Percentiles rank a stretch among this genome's conserved stretches.
These are phyloP conservation scores for Gonocerus acuteangulatus DNA, from an alignment of 2,888 invertebrate species.

Conservation along the genomic window DNA sequence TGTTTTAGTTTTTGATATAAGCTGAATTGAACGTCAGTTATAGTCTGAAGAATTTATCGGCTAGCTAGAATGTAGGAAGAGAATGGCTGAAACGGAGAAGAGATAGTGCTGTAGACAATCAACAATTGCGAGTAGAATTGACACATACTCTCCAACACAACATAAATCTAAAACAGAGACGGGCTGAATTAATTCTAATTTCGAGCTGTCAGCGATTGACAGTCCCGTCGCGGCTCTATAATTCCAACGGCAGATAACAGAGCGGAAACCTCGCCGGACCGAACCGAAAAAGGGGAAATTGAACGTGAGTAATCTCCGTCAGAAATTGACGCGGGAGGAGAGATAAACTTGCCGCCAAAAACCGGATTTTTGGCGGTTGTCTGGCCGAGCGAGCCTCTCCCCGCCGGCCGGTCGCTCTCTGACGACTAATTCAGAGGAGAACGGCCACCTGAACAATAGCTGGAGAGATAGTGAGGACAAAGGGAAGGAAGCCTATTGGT, in stretches of 20 bases:
- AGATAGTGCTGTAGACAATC: too few species aligned
- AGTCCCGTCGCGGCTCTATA: background rate
- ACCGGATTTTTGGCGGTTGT: slow-evolving; percentile 19
- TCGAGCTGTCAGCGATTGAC: slow-evolving; percentile 1
- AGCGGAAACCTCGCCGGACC: background rate
- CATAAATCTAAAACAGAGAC: slow-evolving; percentile 1
- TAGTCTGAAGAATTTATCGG: too few species aligned
- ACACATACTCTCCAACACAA: background rate
- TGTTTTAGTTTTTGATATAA: too few species aligned
- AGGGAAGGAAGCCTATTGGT: slow-evolving; percentile 19
- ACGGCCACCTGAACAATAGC: background rate
- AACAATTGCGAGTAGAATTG: too few species aligned
- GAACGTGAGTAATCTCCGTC: slow-evolving; percentile 22
- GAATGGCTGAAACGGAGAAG: too few species aligned
- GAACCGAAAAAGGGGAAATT: slow-evolving; percentile 24
- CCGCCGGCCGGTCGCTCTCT: too few species aligned
- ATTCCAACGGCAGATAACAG: slow-evolving; percentile 9
- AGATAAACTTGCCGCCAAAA: slow-evolving; percentile 5
- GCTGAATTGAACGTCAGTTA: too few species aligned
- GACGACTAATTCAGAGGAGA: slow-evolving; percentile 14
- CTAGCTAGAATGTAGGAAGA: too few species aligned
- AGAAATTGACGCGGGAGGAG: slow-evolving; percentile 9
- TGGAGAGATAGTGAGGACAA: slow-evolving; percentile 17
- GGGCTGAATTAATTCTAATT: slow-evolving; percentile 17
- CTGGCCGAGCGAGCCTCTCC: too few species aligned